Percentiles rank a stretch among this genome's conserved stretches.
These are phyloP conservation scores for Oreortyx pictus DNA, from an alignment of 2,797 vertebrate species.

Conservation along the genomic window DNA sequence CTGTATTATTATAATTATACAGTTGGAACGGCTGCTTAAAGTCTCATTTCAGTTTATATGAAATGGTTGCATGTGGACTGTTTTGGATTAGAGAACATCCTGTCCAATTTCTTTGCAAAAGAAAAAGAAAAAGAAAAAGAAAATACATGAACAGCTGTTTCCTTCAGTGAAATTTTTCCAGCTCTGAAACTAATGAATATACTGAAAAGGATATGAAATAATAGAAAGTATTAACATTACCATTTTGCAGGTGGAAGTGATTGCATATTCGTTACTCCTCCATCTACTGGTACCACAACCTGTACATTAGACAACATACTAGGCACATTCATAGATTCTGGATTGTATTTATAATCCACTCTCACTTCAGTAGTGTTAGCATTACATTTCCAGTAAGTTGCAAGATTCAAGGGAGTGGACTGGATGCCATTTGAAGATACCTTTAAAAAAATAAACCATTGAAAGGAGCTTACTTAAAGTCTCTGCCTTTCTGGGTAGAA, in stretches of 20 bases:
- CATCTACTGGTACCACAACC: constrained; percentile 92
- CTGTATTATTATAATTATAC: background rate
- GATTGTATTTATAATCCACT: constrained; percentile 96
- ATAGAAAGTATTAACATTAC: constrained; percentile 74
- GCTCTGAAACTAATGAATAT: background rate
- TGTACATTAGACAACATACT: constrained; percentile 89
- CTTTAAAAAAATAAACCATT: constrained; percentile 75
- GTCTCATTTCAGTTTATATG: background rate
- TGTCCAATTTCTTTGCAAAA: background rate
- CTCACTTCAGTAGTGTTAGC: constrained; percentile 90
- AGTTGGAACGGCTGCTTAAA: background rate
- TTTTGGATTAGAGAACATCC: background rate
- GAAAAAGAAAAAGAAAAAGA: background rate
- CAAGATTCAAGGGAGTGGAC: constrained; percentile 95
- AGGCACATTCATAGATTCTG: constrained; percentile 90
- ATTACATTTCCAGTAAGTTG: constrained; percentile 96
- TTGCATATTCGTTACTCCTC: constrained; percentile 93
- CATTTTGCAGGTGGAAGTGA: constrained; percentile 92
- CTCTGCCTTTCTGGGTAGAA: background rate
- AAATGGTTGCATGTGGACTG: background rate
- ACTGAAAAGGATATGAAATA: background rate
- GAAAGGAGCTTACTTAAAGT: background rate
- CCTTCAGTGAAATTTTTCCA: background rate
- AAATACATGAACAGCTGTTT: background rate
- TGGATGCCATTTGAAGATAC: constrained; percentile 95